Evolutionary conservation across 2,113 vertebrate species (phyloP).

Genomic region (Carollia perspicillata): DNA sequence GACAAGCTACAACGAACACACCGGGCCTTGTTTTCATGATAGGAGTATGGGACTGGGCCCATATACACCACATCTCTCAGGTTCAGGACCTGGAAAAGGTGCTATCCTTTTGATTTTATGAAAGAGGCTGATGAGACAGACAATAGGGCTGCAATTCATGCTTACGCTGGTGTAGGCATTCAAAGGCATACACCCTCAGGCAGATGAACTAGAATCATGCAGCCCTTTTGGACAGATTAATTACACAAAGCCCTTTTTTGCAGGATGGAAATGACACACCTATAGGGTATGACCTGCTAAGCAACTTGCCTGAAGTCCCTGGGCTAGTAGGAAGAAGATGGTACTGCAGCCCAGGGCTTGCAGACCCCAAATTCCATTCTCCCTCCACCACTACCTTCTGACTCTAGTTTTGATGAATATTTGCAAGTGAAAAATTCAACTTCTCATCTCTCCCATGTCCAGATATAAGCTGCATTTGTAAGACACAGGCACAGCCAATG

Average conservation of each 20-base stretch:
- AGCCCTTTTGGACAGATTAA: background rate
- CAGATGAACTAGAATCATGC: background rate
- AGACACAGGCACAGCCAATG: slow-evolving; percentile 41
- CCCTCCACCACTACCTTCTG: background rate
- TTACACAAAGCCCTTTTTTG: background rate
- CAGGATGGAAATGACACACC: background rate
- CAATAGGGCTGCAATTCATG: background rate
- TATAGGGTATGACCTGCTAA: background rate
- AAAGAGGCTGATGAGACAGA: background rate
- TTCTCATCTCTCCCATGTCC: background rate
- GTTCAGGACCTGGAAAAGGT: background rate
- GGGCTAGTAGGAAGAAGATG: background rate
- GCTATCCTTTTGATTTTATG: background rate
- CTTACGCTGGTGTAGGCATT: fast-evolving
- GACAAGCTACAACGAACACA: background rate
- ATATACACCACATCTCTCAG: background rate
- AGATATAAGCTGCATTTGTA: slow-evolving; percentile 45
- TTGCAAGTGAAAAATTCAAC: slow-evolving; percentile 39
- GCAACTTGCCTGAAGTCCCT: background rate
- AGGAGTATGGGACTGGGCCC: background rate
- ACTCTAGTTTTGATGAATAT: slow-evolving; percentile 14
- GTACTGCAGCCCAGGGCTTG: background rate
- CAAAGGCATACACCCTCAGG: background rate
- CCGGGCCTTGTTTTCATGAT: background rate
- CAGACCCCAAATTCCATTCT: background rate